Percentiles rank a stretch among this genome's conserved stretches.
Conservation (phyloP, 2,888 invertebrate genomes). For the Bombyx huttoni region DNA sequence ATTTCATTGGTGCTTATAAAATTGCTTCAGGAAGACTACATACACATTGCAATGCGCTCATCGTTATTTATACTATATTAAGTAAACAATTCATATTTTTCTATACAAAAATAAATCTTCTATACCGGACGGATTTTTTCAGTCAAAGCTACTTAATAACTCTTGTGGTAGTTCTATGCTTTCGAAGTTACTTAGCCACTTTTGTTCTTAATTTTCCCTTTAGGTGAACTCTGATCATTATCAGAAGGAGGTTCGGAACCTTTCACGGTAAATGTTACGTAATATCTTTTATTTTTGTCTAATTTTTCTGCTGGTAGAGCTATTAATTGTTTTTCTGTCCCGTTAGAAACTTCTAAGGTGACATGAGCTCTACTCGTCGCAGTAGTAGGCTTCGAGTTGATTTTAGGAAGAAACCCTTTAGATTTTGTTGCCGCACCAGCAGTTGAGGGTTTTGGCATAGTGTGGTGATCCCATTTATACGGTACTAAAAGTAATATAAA, state of each 20-base stretch:
- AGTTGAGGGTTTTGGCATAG: constrained; percentile 80
- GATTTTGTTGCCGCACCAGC: constrained; percentile 57
- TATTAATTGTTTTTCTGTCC: constrained; percentile 87
- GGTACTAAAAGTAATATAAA: constrained; percentile 73
- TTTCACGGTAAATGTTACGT: constrained; percentile 93
- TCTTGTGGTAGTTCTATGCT: too few species aligned
- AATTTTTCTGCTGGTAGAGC: constrained; percentile 89
- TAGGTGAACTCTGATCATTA: constrained; percentile 54
- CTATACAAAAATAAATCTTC: constrained; percentile 1
- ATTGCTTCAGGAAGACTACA: too few species aligned
- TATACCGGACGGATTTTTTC: too few species aligned
- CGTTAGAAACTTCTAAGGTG: constrained; percentile 86
- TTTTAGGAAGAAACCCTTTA: constrained; percentile 79
- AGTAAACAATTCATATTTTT: background rate
- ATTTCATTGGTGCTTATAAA: too few species aligned
- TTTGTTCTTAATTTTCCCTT: constrained; percentile 53
- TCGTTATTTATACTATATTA: background rate
- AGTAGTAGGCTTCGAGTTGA: constrained; percentile 59
- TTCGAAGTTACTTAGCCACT: constrained; percentile 11
- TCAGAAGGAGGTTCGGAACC: constrained; percentile 76
- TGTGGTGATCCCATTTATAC: constrained; percentile 82
- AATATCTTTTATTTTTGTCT: constrained; percentile 91
- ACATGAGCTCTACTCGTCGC: constrained; percentile 68
- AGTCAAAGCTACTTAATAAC: too few species aligned
- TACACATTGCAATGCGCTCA: too few species aligned